Conservation (phyloP, 2,888 invertebrate genomes). For the Diachrysia chrysitis region DNA sequence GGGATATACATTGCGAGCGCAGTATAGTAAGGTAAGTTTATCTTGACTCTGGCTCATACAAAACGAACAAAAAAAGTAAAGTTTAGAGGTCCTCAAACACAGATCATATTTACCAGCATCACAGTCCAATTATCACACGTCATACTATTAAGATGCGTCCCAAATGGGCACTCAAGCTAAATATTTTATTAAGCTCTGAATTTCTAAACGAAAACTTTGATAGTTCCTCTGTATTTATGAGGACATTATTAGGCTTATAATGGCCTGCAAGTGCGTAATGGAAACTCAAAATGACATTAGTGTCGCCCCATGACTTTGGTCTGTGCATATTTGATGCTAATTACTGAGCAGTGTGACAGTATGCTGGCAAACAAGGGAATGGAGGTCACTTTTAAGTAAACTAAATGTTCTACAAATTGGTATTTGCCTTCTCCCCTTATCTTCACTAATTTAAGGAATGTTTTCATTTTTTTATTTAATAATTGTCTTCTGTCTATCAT, state of each 20-base stretch:
- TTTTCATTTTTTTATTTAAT: too few species aligned
- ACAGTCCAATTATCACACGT: not conserved
- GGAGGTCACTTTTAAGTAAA: not conserved
- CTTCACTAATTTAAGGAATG: too few species aligned
- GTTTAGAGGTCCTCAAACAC: not conserved
- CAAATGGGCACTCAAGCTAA: constrained; percentile 36
- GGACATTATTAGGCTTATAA: constrained; percentile 59
- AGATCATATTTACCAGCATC: not conserved
- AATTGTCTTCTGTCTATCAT: too few species aligned
- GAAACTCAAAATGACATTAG: constrained; percentile 45
- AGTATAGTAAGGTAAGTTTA: too few species aligned
- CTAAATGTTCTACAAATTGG: not conserved
- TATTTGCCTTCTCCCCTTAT: not conserved
- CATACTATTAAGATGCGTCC: constrained; percentile 1
- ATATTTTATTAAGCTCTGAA: constrained; percentile 58
- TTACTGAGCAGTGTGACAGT: constrained; percentile 2
- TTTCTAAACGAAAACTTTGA: constrained; percentile 59
- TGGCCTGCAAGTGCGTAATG: constrained; percentile 46
- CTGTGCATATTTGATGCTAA: constrained; percentile 55
- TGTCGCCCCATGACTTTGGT: constrained; percentile 35
- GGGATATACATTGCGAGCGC: too few species aligned
- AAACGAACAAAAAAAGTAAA: not conserved
- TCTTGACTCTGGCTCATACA: too few species aligned
- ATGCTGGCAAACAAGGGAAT: not conserved
- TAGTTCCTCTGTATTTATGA: constrained; percentile 68